Conservation (phyloP, 2,888 invertebrate species). For the Bruchidius siliquastri region DNA sequence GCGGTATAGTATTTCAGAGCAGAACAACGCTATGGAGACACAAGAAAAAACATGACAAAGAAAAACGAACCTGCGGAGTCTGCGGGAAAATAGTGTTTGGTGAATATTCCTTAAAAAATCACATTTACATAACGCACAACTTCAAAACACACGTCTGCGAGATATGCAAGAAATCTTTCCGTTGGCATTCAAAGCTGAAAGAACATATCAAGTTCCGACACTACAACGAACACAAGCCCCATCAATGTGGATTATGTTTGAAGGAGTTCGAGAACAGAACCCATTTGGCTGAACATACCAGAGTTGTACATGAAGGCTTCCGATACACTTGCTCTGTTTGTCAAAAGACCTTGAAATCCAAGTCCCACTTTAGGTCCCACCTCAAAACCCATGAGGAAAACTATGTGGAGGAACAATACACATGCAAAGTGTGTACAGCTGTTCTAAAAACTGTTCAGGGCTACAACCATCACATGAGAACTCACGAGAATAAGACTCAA, state of each 20-base stretch:
- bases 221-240: conserved; percentile 46
- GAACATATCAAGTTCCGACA: conserved; percentile 35
- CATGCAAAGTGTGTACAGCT: conserved; percentile 21
- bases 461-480: conserved; percentile 19
- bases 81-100: not conserved
- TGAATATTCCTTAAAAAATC: not conserved
- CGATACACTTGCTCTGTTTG: conserved; percentile 28
- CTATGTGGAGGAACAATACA: conserved; percentile 19
- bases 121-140: not conserved
- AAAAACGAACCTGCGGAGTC: not conserved
- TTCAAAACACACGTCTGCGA: conserved; percentile 19
- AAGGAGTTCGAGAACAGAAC: conserved; percentile 26
- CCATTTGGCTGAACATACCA: conserved; percentile 25
- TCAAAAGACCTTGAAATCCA: conserved; percentile 29
- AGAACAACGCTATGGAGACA: not conserved
- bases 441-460: conserved; percentile 16
- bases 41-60: not conserved
- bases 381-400: conserved; percentile 22
- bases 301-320: conserved; percentile 29
- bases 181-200: conserved; percentile 19
- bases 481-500: conserved; percentile 14
- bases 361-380: conserved; percentile 26
- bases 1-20: not conserved
- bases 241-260: conserved; percentile 30
- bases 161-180: conserved; percentile 25